Percentiles rank a stretch among this genome's conserved stretches.
Conservation (phyloP, 1,140 invertebrate genomes). For the Drosophila nasuta region DNA sequence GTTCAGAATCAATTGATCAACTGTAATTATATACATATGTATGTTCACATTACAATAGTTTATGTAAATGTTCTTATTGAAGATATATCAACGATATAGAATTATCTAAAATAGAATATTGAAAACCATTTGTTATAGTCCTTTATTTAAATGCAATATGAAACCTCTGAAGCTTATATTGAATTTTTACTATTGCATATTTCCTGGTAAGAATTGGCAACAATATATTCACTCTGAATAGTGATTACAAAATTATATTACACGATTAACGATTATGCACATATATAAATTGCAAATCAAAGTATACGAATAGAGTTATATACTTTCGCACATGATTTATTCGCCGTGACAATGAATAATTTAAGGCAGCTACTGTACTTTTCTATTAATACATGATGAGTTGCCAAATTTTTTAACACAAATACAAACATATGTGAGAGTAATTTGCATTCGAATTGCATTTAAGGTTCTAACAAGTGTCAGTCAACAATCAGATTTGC, state of each 20-base stretch:
- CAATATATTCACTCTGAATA: too few species aligned
- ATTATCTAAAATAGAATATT: too few species aligned
- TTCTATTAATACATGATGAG: slow-evolving; percentile 25
- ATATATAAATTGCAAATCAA: neutral
- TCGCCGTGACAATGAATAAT: slow-evolving; percentile 33
- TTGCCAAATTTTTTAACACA: slow-evolving; percentile 25
- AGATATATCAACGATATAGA: too few species aligned
- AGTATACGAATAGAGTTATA: neutral
- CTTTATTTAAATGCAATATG: too few species aligned
- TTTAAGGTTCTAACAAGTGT: slow-evolving; percentile 6
- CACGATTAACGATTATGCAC: neutral
- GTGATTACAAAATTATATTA: too few species aligned
- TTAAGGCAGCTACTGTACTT: neutral
- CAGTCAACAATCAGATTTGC: slow-evolving; percentile 2
- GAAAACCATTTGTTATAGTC: too few species aligned
- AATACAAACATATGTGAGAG: neutral
- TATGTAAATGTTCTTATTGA: too few species aligned
- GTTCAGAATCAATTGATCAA: too few species aligned
- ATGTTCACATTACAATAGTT: too few species aligned
- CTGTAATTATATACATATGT: neutral
- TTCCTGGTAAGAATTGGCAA: too few species aligned
- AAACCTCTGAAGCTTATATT: too few species aligned
- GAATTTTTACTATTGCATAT: too few species aligned
- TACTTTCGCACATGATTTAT: slow-evolving; percentile 14
- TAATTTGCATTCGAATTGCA: slow-evolving; percentile 24